Conservation (phyloP, 2,888 invertebrate genomes). For the Argynnis bischoffii region DNA sequence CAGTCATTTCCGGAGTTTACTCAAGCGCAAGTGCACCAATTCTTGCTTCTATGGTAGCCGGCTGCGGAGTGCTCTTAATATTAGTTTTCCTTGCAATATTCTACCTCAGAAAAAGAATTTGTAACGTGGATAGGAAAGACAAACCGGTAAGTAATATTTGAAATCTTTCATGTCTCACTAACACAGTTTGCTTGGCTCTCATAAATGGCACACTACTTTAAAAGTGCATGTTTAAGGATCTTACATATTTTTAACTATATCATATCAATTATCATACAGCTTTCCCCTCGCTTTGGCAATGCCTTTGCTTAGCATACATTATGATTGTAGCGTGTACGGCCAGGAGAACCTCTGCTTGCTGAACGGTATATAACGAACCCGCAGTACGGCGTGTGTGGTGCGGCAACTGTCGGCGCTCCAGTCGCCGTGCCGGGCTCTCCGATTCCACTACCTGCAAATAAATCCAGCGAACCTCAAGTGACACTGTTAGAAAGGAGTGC, state of each 20-base stretch:
- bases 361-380: slow-evolving; percentile 90
- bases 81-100: slow-evolving; percentile 54
- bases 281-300: slow-evolving; percentile 40
- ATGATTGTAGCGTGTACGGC: slow-evolving; percentile 75
- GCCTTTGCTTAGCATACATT: slow-evolving; percentile 43
- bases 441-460: slow-evolving; percentile 50
- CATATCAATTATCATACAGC: not conserved
- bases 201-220: not conserved
- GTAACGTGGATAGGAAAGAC: slow-evolving; percentile 68
- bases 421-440: slow-evolving; percentile 45
- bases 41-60: slow-evolving; percentile 45
- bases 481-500: slow-evolving; percentile 85
- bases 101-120: slow-evolving; percentile 64
- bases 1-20: slow-evolving; percentile 48
- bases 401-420: slow-evolving; percentile 52
- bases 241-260: not conserved
- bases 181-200: slow-evolving; percentile 16
- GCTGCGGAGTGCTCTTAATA: slow-evolving; percentile 57
- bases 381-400: slow-evolving; percentile 84
- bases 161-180: slow-evolving; percentile 11
- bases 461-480: slow-evolving; percentile 70
- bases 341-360: slow-evolving; percentile 85
- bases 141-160: slow-evolving; percentile 61
- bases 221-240: slow-evolving; percentile 3
- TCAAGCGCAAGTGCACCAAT: slow-evolving; percentile 55